These are phyloP conservation scores for Galaxias olidus DNA, from an alignment of 2,797 vertebrate genomes.

Conservation along the genomic window DNA sequence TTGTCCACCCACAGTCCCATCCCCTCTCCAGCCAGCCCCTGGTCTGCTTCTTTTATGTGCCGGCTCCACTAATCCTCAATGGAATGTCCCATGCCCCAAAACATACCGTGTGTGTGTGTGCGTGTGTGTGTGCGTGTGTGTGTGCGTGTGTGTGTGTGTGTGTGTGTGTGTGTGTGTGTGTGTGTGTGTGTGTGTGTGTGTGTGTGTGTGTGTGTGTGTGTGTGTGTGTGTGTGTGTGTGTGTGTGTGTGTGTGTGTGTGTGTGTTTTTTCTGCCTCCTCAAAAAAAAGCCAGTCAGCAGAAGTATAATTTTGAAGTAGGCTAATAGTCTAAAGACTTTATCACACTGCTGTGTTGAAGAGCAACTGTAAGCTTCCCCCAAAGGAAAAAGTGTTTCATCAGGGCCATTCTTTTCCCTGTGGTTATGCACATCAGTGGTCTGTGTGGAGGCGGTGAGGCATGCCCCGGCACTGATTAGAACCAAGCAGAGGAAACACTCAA, in stretches of 20 bases:
- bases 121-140: too few relatives aligned
- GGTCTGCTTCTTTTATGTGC: slow-evolving; percentile 60
- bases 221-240: slow-evolving; percentile 20
- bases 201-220: slow-evolving; percentile 30
- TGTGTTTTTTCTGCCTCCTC: slow-evolving; percentile 6
- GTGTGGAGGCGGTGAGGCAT: slow-evolving; percentile 63
- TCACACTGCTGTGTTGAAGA: slow-evolving; percentile 30
- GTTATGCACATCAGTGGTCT: slow-evolving; percentile 58
- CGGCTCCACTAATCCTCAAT: slow-evolving; percentile 68
- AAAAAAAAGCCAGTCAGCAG: slow-evolving; percentile 17
- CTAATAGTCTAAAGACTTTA: slow-evolving; percentile 24
- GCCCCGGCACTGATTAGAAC: slow-evolving; percentile 60
- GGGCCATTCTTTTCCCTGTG: slow-evolving; percentile 52
- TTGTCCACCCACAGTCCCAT: slow-evolving; percentile 46
- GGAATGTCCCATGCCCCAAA: slow-evolving; percentile 70
- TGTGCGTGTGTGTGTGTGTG: slow-evolving; percentile 13
- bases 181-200: slow-evolving; percentile 15
- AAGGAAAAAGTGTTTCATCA: slow-evolving; percentile 33
- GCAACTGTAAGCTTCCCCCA: slow-evolving; percentile 38
- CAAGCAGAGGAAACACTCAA: slow-evolving; percentile 64
- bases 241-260: not conserved
- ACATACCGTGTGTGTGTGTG: slow-evolving; percentile 46
- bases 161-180: slow-evolving; percentile 14
- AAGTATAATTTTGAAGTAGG: slow-evolving; percentile 7
- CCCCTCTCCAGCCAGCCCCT: slow-evolving; percentile 48